phyloP scores from a whole-genome alignment of 2,113 vertebrate species.

The Lampris megalopsis region DNA sequence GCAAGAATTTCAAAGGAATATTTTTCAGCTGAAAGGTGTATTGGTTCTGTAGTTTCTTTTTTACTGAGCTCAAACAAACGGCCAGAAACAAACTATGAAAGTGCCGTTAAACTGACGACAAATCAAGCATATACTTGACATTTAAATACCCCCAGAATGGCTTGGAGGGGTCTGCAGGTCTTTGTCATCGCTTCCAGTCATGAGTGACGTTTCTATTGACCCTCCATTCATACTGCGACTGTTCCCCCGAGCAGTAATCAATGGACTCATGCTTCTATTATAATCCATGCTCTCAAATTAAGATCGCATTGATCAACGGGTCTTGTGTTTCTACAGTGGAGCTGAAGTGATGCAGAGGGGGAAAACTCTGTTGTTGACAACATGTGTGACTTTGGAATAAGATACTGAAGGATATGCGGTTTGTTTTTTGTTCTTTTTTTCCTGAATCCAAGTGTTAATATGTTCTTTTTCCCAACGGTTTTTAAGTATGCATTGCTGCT shows the following conservation, averaged over 20 bases:
- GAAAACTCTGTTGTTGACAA: slow-evolving; percentile 7
- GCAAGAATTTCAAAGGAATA: too few relatives aligned
- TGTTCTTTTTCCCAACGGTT: slow-evolving; percentile 52
- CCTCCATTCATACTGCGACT: slow-evolving; percentile 59
- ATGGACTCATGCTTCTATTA: slow-evolving; percentile 80
- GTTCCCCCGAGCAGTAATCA: slow-evolving; percentile 67
- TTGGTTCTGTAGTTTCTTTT: background rate
- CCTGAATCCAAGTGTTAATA: slow-evolving; percentile 45
- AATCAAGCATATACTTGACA: slow-evolving; percentile 60
- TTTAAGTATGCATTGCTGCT: slow-evolving; percentile 46
- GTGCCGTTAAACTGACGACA: background rate
- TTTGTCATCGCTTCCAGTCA: slow-evolving; percentile 49
- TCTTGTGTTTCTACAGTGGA: slow-evolving; percentile 45
- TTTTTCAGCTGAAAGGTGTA: too few relatives aligned
- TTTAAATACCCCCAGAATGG: slow-evolving; percentile 51
- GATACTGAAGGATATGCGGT: background rate
- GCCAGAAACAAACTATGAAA: slow-evolving; percentile 13
- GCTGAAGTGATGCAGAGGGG: slow-evolving; percentile 30
- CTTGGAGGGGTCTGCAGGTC: slow-evolving; percentile 45
- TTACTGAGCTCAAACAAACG: background rate
- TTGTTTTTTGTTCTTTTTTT: slow-evolving; percentile 17
- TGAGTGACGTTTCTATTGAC: slow-evolving; percentile 74
- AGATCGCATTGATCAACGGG: slow-evolving; percentile 75
- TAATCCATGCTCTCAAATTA: slow-evolving; percentile 78
- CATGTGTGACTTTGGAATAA: background rate